phyloP scores from a whole-genome alignment of 2,888 invertebrate species.

The Lochmaea crataegi region DNA sequence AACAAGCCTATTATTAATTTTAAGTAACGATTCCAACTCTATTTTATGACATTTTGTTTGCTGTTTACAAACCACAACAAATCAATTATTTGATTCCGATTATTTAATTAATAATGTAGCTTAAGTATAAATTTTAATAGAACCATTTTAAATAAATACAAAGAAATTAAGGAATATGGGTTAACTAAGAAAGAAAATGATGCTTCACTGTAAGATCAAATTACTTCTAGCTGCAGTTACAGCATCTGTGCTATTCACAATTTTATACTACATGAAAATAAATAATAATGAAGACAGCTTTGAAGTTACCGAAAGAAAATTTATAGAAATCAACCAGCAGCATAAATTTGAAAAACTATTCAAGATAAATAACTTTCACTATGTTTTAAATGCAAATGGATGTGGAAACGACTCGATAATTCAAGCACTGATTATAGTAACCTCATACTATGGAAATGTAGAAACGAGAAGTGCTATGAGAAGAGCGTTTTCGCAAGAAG shows the following conservation, averaged over 20 bases:
- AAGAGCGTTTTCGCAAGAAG: conserved; percentile 71
- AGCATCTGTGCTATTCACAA: background rate
- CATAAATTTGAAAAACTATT: conserved; percentile 48
- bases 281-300: conserved; percentile 20
- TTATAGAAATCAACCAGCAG: background rate
- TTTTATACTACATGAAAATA: conserved; percentile 14
- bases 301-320: conserved; percentile 15
- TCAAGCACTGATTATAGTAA: conserved; percentile 71
- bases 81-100: background rate
- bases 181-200: background rate
- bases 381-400: conserved; percentile 52
- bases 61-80: background rate
- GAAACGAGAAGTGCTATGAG: conserved; percentile 78
- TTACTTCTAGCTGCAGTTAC: background rate
- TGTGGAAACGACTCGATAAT: conserved; percentile 50
- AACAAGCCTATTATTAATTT: too few species aligned
- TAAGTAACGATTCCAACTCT: background rate
- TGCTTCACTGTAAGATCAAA: conserved; percentile 13
- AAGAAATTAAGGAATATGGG: conserved; percentile 6
- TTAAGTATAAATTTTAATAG: too few species aligned
- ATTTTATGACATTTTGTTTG: background rate
- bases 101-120: background rate
- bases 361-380: conserved; percentile 53
- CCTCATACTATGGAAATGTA: conserved; percentile 81
- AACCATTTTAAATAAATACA: too few species aligned